Percentiles rank a stretch among this genome's conserved stretches.
Evolutionary conservation across 2,113 vertebrate genomes (phyloP).

Genomic region (Ancistrus triradiatus): DNA sequence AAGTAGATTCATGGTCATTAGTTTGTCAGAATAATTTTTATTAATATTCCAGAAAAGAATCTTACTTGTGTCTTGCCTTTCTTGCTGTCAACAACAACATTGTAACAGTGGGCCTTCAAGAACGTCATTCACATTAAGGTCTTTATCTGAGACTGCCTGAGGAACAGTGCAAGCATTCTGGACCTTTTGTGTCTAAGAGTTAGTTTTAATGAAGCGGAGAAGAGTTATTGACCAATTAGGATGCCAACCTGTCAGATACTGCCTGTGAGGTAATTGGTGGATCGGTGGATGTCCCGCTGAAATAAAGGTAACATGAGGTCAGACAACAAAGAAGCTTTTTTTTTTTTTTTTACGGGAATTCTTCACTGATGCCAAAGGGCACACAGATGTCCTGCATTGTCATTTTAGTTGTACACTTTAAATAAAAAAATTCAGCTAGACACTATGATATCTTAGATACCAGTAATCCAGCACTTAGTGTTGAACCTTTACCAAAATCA

Average conservation of each 20-base stretch:
- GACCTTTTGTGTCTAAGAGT: constrained; percentile 16
- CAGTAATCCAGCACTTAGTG: no score
- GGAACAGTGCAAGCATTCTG: constrained; percentile 21
- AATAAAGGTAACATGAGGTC: constrained; percentile 37
- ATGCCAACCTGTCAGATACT: constrained; percentile 44
- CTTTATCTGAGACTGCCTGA: constrained; percentile 29
- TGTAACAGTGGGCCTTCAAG: constrained; percentile 17
- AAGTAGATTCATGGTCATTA: no score
- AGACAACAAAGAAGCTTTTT: constrained; percentile 30
- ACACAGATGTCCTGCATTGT: constrained; percentile 10
- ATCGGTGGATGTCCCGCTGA: constrained; percentile 33
- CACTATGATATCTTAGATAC: no score
- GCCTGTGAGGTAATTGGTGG: constrained; percentile 39
- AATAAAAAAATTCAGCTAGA: no score
- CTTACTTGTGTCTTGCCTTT: no score
- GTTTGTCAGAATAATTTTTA: no score
- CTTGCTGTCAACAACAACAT: no score
- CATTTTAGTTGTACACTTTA: background rate
- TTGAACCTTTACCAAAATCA: no score
- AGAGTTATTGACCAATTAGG: constrained; percentile 50
- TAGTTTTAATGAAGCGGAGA: constrained; percentile 32
- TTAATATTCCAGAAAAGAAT: no score
- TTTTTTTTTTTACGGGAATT: constrained; percentile 20
- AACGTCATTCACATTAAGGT: constrained; percentile 15
- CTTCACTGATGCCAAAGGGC: constrained; percentile 36